Percentiles rank a stretch among this genome's conserved stretches.
Conservation (phyloP, 2,113 vertebrate genomes). For the Accipiter virgatus region DNA sequence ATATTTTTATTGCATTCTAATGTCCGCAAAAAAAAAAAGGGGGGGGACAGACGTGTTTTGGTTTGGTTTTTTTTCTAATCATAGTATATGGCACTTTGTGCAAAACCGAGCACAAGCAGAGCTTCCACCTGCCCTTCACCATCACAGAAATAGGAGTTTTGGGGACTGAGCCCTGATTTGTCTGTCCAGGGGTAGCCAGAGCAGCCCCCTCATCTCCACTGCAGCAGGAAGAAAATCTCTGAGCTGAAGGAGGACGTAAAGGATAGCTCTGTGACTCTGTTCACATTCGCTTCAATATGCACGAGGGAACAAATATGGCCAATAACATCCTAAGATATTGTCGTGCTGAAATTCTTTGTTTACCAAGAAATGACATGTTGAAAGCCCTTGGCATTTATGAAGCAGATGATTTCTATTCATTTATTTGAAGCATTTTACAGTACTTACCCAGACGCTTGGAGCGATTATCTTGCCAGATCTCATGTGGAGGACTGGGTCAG, state of each 20-base stretch:
- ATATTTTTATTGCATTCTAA: conserved; percentile 48
- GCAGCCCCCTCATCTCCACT: background rate
- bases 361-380: conserved; percentile 63
- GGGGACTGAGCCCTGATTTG: background rate
- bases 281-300: background rate
- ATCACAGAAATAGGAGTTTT: background rate
- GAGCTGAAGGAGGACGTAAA: background rate
- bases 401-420: conserved; percentile 67
- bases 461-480: conserved; percentile 35
- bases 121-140: conserved; percentile 36
- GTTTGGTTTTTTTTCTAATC: background rate
- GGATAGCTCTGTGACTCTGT: background rate
- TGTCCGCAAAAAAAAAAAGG: background rate
- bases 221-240: background rate
- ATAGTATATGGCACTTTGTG: background rate
- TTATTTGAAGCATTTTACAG: conserved; percentile 65
- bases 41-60: background rate
- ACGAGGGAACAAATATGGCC: conserved; percentile 39
- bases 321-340: conserved; percentile 55
- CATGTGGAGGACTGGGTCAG: conserved; percentile 50
- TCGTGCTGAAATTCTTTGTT: conserved; percentile 65
- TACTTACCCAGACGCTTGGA: conserved; percentile 61
- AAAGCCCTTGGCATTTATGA: conserved; percentile 64
- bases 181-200: background rate
- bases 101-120: background rate